These are phyloP conservation scores for Hydriomena furcata DNA, from an alignment of 2,888 invertebrate genomes.

Conservation along the genomic window DNA sequence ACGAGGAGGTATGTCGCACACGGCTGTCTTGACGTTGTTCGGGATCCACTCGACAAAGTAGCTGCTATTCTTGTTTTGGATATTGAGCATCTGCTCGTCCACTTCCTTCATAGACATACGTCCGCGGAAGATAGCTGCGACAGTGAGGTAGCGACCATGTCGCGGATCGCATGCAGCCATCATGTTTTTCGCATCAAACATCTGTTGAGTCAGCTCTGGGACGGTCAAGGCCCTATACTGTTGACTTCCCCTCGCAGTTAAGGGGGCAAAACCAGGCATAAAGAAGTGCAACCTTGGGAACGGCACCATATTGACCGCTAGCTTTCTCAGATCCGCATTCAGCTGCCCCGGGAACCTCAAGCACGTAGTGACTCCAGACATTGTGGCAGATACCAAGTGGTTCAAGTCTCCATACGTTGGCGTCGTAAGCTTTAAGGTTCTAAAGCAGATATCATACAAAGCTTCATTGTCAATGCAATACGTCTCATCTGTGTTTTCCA, in stretches of 20 bases:
- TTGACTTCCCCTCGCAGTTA: conserved; percentile 92
- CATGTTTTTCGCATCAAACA: conserved; percentile 98
- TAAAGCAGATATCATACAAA: conserved; percentile 90
- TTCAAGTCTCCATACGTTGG: conserved; percentile 92
- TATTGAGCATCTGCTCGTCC: conserved; percentile 90
- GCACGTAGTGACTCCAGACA: conserved; percentile 76
- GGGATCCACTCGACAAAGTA: conserved; percentile 93
- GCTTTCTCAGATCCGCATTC: conserved; percentile 88
- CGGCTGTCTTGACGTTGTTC: conserved; percentile 91
- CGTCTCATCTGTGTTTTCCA: conserved; percentile 86
- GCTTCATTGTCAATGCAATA: conserved; percentile 91
- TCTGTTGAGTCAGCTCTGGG: conserved; percentile 94
- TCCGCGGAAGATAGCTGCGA: conserved; percentile 94
- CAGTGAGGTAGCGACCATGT: conserved; percentile 94
- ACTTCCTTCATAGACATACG: conserved; percentile 97
- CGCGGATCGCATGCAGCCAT: conserved; percentile 97
- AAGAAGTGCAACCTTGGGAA: conserved; percentile 88
- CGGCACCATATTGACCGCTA: conserved; percentile 84
- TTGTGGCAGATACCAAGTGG: conserved; percentile 68
- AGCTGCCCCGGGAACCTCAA: conserved; percentile 70
- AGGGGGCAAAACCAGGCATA: conserved; percentile 85
- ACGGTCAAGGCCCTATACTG: conserved; percentile 94
- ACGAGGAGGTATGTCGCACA: conserved; percentile 90
- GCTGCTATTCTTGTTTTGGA: conserved; percentile 90
- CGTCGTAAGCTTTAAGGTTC: conserved; percentile 88